These are phyloP conservation scores for Oligia strigilis DNA, from an alignment of 2,888 invertebrate genomes.

Conservation along the genomic window DNA sequence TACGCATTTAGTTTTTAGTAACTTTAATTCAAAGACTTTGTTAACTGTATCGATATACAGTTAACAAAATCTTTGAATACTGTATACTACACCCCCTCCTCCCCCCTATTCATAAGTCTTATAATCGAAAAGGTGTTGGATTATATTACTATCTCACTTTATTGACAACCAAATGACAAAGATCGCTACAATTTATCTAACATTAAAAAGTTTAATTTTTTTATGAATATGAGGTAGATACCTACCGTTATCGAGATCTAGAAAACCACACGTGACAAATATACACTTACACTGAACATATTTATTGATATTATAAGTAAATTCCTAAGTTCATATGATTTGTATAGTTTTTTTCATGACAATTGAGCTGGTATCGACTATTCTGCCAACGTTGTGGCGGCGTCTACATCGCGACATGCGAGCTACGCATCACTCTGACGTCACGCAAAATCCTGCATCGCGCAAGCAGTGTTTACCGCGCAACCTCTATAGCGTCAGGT, in stretches of 20 bases:
- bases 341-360: background rate
- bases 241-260: conserved; percentile 2
- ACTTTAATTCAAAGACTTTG: background rate
- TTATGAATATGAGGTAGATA: conserved; percentile 29
- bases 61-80: too few species aligned
- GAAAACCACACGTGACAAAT: conserved; percentile 15
- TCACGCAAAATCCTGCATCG: background rate
- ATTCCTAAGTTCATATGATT: background rate
- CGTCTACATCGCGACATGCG: background rate
- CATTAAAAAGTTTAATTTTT: background rate
- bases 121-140: background rate
- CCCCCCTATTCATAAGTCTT: background rate
- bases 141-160: background rate
- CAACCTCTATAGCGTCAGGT: background rate
- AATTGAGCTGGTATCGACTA: background rate
- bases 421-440: background rate
- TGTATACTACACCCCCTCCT: background rate
- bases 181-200: background rate
- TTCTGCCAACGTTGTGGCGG: background rate
- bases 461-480: background rate
- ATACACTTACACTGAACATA: background rate
- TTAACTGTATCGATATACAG: background rate
- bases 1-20: background rate
- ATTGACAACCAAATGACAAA: background rate
- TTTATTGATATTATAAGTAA: background rate